Evolutionary conservation across 1,140 invertebrate genomes (phyloP).

Genomic region (Zelostemma sp.): DNA sequence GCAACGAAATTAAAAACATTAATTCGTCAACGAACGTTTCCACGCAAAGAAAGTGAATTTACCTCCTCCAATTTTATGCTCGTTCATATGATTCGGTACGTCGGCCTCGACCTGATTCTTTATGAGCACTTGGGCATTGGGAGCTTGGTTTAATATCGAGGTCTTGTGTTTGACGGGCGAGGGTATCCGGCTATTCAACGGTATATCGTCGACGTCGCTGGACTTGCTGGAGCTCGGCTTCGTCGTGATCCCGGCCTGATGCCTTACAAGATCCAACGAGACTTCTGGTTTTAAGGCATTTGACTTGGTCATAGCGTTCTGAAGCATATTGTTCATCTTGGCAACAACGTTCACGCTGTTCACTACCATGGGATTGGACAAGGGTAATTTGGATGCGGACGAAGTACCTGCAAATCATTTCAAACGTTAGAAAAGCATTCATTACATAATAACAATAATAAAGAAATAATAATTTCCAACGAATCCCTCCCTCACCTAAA

Average conservation of each 20-base stretch:
- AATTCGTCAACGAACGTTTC: background rate
- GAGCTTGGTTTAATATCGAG: constrained; percentile 55
- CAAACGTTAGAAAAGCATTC: background rate
- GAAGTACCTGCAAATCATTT: constrained; percentile 45
- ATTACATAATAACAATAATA: too few species aligned
- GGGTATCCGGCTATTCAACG: constrained; percentile 67
- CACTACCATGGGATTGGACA: constrained; percentile 61
- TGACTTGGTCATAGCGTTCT: constrained; percentile 59
- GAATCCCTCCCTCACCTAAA: too few species aligned
- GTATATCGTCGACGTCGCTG: constrained; percentile 67
- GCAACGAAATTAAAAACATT: constrained; percentile 6
- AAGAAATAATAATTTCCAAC: too few species aligned
- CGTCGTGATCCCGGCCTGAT: constrained; percentile 47
- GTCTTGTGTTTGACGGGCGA: constrained; percentile 66
- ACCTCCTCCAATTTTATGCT: constrained; percentile 70
- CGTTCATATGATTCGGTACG: constrained; percentile 63
- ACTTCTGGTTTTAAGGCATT: constrained; percentile 68
- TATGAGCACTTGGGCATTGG: constrained; percentile 54
- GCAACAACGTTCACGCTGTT: constrained; percentile 61
- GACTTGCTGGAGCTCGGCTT: constrained; percentile 61
- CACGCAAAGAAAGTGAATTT: constrained; percentile 12
- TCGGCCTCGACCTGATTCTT: constrained; percentile 62
- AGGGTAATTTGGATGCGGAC: constrained; percentile 63
- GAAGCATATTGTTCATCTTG: constrained; percentile 65
- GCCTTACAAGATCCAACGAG: constrained; percentile 48